Evolutionary conservation across 2,888 invertebrate genomes (phyloP).

Genomic region (Polyommatus icarus): DNA sequence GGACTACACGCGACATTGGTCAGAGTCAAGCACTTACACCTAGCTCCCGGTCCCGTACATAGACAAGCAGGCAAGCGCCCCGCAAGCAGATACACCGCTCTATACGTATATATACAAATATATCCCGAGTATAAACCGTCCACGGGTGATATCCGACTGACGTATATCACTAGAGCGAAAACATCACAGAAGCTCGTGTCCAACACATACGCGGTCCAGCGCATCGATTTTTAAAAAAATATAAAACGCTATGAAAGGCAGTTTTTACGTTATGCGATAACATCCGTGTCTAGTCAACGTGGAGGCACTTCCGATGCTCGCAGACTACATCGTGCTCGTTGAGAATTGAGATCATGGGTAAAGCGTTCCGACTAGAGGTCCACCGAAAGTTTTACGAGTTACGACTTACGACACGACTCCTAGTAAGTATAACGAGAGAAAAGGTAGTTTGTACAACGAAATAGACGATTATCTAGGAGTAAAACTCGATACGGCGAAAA

Average conservation of each 20-base stretch:
- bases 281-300: constrained; percentile 56
- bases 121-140: constrained; percentile 59
- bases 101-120: constrained; percentile 73
- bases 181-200: constrained; percentile 76
- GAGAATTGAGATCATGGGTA: constrained; percentile 61
- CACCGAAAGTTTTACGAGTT: constrained; percentile 31
- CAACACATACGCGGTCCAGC: constrained; percentile 59
- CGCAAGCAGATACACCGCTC: constrained; percentile 59
- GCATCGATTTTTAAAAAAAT: constrained; percentile 66
- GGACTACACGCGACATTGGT: constrained; percentile 80
- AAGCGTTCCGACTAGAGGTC: constrained; percentile 40
- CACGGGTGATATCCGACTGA: constrained; percentile 47
- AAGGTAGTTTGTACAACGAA: constrained; percentile 1
- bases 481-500: not conserved
- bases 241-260: constrained; percentile 74
- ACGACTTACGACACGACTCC: not conserved
- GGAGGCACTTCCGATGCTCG: constrained; percentile 69
- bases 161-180: constrained; percentile 62
- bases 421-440: not conserved
- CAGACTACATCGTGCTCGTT: constrained; percentile 45
- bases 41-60: constrained; percentile 62
- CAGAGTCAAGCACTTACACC: constrained; percentile 78
- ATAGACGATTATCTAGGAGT: not conserved
- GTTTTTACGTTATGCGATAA: constrained; percentile 57
- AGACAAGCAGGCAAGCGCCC: constrained; percentile 68